These are phyloP conservation scores for Lagorchestes hirsutus DNA, from an alignment of 2,797 vertebrate genomes.

Conservation along the genomic window DNA sequence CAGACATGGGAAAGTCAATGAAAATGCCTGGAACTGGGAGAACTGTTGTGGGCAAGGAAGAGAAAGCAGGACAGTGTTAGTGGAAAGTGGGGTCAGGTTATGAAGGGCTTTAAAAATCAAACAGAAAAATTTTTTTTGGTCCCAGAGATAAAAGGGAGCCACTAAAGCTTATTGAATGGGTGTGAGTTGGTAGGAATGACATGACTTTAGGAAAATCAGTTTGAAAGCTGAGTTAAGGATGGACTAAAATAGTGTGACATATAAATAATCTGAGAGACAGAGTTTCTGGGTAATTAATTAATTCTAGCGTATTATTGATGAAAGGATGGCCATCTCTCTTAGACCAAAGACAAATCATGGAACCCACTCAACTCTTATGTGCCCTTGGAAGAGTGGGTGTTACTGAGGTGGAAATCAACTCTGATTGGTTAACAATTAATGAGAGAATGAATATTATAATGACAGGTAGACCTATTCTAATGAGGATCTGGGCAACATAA, in stretches of 20 bases:
- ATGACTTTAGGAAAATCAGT: neutral
- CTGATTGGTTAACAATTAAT: too few relatives aligned
- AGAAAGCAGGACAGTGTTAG: neutral
- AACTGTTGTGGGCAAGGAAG: neutral
- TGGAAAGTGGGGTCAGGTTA: neutral
- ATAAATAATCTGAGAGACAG: neutral
- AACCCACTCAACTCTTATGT: too few relatives aligned
- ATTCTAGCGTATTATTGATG: too few relatives aligned
- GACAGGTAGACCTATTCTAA: too few relatives aligned
- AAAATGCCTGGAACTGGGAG: neutral
- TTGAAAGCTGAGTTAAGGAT: neutral
- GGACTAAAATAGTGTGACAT: neutral
- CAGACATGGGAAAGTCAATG: neutral
- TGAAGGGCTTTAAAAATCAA: neutral
- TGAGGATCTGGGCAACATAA: too few relatives aligned
- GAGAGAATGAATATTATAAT: too few relatives aligned
- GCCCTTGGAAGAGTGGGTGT: too few relatives aligned
- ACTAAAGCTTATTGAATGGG: neutral
- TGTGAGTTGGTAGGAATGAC: neutral
- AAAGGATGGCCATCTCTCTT: too few relatives aligned
- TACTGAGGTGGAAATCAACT: too few relatives aligned
- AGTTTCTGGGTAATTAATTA: neutral
- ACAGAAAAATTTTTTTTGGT: neutral
- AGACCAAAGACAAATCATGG: too few relatives aligned
- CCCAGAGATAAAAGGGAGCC: neutral